phyloP scores from a whole-genome alignment of 1,140 invertebrate species.

The Hylaeus volcanicus region DNA sequence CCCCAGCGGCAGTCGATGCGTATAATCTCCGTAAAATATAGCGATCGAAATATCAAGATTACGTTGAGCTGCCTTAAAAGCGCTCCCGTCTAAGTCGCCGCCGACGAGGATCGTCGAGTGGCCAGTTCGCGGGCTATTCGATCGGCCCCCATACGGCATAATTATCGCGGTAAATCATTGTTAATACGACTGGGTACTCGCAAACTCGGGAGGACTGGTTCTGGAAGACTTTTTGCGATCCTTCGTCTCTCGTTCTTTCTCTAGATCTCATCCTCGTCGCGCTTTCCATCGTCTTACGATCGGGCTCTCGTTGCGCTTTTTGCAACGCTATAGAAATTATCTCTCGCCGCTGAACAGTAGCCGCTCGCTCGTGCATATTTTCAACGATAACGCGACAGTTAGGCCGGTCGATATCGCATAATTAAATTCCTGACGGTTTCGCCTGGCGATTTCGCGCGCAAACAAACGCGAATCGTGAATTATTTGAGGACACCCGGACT shows the following conservation, averaged over 20 bases:
- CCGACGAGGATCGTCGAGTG: background rate
- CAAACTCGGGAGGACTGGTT: slow-evolving; percentile 40
- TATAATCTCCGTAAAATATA: too few relatives aligned
- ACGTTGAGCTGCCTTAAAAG: too few relatives aligned
- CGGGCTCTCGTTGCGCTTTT: background rate
- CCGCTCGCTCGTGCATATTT: slow-evolving; percentile 24
- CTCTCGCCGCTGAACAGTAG: slow-evolving; percentile 30
- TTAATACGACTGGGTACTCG: slow-evolving; percentile 14
- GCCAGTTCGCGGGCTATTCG: slow-evolving; percentile 1
- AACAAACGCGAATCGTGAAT: too few relatives aligned
- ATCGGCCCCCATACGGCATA: background rate
- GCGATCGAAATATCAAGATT: too few relatives aligned
- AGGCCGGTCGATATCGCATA: background rate
- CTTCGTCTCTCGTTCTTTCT: background rate
- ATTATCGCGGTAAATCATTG: slow-evolving; percentile 53
- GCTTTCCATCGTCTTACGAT: background rate
- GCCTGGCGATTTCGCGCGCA: too few relatives aligned
- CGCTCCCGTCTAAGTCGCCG: background rate
- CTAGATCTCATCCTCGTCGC: background rate
- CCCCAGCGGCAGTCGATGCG: too few relatives aligned
- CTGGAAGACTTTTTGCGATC: slow-evolving; percentile 35
- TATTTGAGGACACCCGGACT: too few relatives aligned
- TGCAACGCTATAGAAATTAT: slow-evolving; percentile 10
- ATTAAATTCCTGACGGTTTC: too few relatives aligned
- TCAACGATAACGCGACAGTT: slow-evolving; percentile 31